Percentiles rank a stretch among this genome's conserved stretches.
phyloP scores from a whole-genome alignment of 2,797 vertebrate species.

The Diceros bicornis region DNA sequence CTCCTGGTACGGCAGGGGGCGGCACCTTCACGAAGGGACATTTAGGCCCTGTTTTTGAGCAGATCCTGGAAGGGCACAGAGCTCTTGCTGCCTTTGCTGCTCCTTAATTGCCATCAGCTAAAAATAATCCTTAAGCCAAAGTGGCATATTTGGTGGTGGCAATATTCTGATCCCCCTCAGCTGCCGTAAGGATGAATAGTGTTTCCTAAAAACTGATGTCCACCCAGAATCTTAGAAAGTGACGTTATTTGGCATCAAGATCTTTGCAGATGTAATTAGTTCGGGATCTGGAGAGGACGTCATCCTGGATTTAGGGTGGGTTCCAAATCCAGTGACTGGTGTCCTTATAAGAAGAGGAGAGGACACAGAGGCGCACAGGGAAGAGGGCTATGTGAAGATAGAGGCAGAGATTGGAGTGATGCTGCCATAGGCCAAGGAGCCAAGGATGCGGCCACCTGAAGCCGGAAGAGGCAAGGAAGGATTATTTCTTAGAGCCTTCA shows the following conservation, averaged over 20 bases:
- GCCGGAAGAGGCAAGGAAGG: not conserved
- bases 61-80: not conserved
- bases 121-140: not conserved
- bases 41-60: not conserved
- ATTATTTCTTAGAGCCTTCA: not conserved
- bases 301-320: not conserved
- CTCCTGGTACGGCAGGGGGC: accelerated
- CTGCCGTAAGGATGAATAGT: not conserved
- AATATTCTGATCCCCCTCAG: not conserved
- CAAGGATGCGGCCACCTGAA: not conserved
- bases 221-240: not conserved
- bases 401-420: not conserved
- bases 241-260: not conserved
- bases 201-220: not conserved
- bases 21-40: not conserved
- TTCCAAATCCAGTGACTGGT: not conserved
- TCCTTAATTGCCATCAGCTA: not conserved
- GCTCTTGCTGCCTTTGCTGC: not conserved
- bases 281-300: not conserved
- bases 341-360: not conserved
- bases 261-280: not conserved
- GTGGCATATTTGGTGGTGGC: not conserved
- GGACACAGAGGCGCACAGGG: not conserved
- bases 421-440: not conserved
- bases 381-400: accelerated